phyloP scores from a whole-genome alignment of 1,140 invertebrate species.

The Neuroterus valhalla region DNA sequence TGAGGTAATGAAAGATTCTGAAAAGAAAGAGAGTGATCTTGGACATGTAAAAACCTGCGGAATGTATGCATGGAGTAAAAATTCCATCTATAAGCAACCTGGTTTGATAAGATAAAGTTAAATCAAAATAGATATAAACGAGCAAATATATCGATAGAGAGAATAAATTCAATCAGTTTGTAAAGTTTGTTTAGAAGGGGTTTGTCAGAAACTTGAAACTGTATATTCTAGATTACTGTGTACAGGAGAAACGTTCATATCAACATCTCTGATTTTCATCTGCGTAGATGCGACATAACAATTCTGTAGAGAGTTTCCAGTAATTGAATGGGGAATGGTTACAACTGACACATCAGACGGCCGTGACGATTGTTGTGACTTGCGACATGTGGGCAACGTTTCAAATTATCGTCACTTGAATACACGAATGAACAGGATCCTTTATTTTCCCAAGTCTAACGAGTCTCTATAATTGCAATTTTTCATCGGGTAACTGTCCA shows the following conservation, averaged over 20 bases:
- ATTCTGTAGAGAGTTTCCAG: slow-evolving; percentile 52
- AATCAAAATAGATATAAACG: neutral
- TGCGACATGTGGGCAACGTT: slow-evolving; percentile 49
- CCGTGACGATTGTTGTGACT: slow-evolving; percentile 51
- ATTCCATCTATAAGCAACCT: too few relatives aligned
- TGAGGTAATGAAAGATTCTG: too few relatives aligned
- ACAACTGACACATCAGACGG: slow-evolving; percentile 53
- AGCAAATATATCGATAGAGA: neutral
- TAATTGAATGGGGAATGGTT: slow-evolving; percentile 60
- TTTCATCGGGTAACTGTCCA: neutral
- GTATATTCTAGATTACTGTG: slow-evolving; percentile 41
- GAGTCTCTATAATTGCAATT: slow-evolving; percentile 10
- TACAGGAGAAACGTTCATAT: slow-evolving; percentile 49
- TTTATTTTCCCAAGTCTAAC: neutral
- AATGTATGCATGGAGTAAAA: too few relatives aligned
- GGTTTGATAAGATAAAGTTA: too few relatives aligned
- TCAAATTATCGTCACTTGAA: slow-evolving; percentile 52
- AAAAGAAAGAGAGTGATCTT: too few relatives aligned
- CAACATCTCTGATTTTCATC: slow-evolving; percentile 44
- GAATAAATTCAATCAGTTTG: neutral
- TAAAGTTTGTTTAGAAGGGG: neutral
- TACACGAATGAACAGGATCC: slow-evolving; percentile 11
- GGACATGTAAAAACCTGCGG: too few relatives aligned
- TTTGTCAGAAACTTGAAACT: slow-evolving; percentile 47
- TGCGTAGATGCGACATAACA: slow-evolving; percentile 53